phyloP scores from a whole-genome alignment of 2,888 invertebrate species.

The Xestia xanthographa region DNA sequence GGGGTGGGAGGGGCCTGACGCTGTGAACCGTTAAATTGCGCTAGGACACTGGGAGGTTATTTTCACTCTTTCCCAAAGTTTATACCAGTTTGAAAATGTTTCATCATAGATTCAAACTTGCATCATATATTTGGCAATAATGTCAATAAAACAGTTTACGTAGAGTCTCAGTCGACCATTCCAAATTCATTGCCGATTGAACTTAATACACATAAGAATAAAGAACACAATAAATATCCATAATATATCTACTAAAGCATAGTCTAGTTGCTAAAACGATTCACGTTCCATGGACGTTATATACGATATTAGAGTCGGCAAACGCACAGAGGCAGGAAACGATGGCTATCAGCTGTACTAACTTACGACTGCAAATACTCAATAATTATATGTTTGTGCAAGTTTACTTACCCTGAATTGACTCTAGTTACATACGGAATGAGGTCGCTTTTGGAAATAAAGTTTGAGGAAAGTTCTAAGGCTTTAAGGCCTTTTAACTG shows the following conservation, averaged over 20 bases:
- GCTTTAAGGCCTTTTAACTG: not conserved
- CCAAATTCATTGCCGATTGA: not conserved
- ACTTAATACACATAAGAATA: not conserved
- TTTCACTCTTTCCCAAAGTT: too few relatives aligned
- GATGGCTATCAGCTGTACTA: slow-evolving; percentile 19
- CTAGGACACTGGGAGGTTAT: too few relatives aligned
- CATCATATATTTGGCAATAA: not conserved
- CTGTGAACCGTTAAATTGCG: too few relatives aligned
- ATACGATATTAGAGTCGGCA: slow-evolving; percentile 14
- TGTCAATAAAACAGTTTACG: not conserved
- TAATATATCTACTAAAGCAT: not conserved
- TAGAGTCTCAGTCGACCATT: not conserved
- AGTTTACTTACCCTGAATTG: slow-evolving; percentile 14
- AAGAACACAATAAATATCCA: not conserved
- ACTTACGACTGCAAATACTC: slow-evolving; percentile 26
- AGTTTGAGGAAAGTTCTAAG: not conserved
- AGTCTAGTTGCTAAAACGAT: slow-evolving; percentile 12
- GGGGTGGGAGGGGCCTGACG: too few relatives aligned
- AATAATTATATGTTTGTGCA: slow-evolving; percentile 29
- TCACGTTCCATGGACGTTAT: slow-evolving; percentile 18
- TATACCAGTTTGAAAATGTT: not conserved
- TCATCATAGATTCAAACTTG: too few relatives aligned
- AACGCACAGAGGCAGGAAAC: slow-evolving; percentile 26
- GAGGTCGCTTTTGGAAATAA: slow-evolving; percentile 2
- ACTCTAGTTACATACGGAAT: not conserved